These are phyloP conservation scores for Ochropacha duplaris DNA, from an alignment of 2,888 invertebrate genomes.

Conservation along the genomic window DNA sequence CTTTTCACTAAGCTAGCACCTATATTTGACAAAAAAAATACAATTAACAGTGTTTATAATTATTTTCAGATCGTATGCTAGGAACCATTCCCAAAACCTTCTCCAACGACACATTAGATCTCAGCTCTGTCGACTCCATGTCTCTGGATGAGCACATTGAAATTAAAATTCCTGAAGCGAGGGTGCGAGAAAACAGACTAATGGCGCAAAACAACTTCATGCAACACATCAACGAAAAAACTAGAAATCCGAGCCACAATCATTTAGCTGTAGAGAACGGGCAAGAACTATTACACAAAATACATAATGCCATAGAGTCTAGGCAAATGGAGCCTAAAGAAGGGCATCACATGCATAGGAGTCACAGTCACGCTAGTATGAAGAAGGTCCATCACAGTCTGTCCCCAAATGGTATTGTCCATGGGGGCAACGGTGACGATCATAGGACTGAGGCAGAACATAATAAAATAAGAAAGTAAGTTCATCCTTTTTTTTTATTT, in stretches of 20 bases:
- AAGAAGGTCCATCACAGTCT: constrained; percentile 60
- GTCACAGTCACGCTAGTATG: constrained; percentile 75
- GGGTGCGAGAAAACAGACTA: constrained; percentile 74
- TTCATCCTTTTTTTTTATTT: constrained; percentile 11
- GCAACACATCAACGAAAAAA: constrained; percentile 72
- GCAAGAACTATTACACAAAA: constrained; percentile 46
- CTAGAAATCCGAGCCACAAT: constrained; percentile 60
- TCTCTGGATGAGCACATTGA: constrained; percentile 84
- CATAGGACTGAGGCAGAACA: constrained; percentile 48
- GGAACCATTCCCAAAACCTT: constrained; percentile 78
- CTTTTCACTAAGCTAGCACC: neutral
- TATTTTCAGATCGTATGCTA: constrained; percentile 71
- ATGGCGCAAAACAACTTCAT: constrained; percentile 78
- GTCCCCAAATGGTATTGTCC: constrained; percentile 67
- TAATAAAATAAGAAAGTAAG: constrained; percentile 68
- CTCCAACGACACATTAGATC: constrained; percentile 84
- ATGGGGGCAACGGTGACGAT: constrained; percentile 61
- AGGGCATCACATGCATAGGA: constrained; percentile 66
- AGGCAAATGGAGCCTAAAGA: constrained; percentile 30
- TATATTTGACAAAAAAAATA: too few relatives aligned
- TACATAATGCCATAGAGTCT: constrained; percentile 17
- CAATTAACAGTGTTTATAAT: neutral
- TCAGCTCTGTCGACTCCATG: constrained; percentile 85
- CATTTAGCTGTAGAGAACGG: constrained; percentile 71
- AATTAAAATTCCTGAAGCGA: constrained; percentile 81